A percentile compares a stretch with the other conserved stretches of the same genome.
Conservation (phyloP, 2,888 invertebrate species). For the Pecten maximus region DNA sequence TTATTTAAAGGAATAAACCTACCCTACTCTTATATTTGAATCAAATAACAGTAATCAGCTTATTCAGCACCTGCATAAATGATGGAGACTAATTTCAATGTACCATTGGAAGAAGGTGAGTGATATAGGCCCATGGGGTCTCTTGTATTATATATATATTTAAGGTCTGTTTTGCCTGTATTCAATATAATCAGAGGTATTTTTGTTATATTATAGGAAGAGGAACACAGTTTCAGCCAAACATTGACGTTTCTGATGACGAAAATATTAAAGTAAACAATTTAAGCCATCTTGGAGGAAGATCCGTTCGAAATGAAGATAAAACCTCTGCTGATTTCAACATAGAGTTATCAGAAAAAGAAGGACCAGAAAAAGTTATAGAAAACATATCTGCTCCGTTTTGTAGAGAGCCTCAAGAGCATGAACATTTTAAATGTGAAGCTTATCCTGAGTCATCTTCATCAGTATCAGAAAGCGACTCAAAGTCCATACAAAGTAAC, state of each 20-base stretch:
- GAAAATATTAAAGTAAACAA: not conserved
- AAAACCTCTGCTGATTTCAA: not conserved
- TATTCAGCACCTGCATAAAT: no score
- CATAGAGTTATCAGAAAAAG: not conserved
- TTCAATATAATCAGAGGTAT: no score
- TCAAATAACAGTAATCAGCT: no score
- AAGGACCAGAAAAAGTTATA: not conserved
- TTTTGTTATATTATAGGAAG: not conserved
- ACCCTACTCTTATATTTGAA: no score
- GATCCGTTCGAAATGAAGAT: not conserved
- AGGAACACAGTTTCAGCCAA: not conserved
- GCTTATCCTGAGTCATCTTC: not conserved
- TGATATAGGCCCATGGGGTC: no score
- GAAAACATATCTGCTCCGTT: not conserved
- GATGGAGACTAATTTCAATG: no score
- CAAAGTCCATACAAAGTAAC: not conserved
- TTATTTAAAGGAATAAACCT: no score
- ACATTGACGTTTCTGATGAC: not conserved
- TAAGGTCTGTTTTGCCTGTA: no score
- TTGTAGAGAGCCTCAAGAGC: not conserved
- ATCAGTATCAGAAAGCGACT: not conserved
- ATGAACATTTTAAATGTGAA: conserved; percentile 8
- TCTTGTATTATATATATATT: no score
- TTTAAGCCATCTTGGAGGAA: not conserved
- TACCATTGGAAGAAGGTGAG: no score